Evolutionary conservation across 2,888 invertebrate genomes (phyloP).

Genomic region (Philereme transversata): DNA sequence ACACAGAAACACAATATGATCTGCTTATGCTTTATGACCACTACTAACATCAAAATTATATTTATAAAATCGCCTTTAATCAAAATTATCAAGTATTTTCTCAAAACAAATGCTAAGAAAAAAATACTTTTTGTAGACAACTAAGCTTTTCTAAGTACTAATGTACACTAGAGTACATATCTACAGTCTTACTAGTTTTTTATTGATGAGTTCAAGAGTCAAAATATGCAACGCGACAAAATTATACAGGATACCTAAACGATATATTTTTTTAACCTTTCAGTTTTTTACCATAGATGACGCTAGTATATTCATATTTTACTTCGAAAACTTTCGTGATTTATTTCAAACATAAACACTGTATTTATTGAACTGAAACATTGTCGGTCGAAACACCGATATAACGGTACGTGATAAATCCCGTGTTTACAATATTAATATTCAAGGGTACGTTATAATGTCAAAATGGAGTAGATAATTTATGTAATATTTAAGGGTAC

Average conservation of each 20-base stretch:
- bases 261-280: no score
- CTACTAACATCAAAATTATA: no score
- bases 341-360: no score
- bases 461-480: neutral
- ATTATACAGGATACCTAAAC: neutral
- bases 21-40: no score
- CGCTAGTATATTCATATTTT: neutral
- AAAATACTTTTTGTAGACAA: constrained; percentile 14
- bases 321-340: neutral
- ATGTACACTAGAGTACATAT: constrained; percentile 51
- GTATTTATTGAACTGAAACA: no score
- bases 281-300: neutral
- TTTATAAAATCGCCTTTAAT: neutral
- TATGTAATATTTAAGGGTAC: neutral
- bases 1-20: no score
- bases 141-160: neutral
- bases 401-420: no score
- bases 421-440: neutral
- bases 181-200: constrained; percentile 19
- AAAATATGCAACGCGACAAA: neutral
- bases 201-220: constrained; percentile 1
- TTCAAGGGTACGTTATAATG: neutral
- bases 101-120: neutral
- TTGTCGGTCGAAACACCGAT: no score
- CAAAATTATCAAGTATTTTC: neutral